Evolutionary conservation across 2,888 invertebrate genomes (phyloP).

Genomic region (Papilio protenor): DNA sequence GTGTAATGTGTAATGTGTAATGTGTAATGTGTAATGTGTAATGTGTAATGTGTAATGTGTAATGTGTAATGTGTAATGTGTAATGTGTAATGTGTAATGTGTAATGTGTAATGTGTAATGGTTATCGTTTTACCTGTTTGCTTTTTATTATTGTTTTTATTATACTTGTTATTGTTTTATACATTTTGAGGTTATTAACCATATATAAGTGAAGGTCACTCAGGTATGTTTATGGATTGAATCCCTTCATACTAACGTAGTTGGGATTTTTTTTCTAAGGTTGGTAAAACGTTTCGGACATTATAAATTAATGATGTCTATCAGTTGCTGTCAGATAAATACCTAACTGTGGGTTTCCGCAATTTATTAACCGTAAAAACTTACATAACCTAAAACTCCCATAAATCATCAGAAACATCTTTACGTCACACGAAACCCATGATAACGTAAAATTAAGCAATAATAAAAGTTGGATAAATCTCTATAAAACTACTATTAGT

Average conservation of each 20-base stretch:
- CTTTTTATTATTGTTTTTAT: too few relatives aligned
- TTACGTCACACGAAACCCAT: conserved; percentile 16
- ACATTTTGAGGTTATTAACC: neutral
- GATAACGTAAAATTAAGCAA: conserved; percentile 32
- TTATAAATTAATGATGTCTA: neutral
- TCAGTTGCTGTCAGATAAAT: neutral
- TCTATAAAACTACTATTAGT: conserved; percentile 30
- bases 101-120: too few relatives aligned
- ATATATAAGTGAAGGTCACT: conserved; percentile 1
- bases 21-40: too few relatives aligned
- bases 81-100: too few relatives aligned
- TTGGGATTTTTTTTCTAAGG: neutral
- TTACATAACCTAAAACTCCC: conserved; percentile 1
- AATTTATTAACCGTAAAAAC: neutral
- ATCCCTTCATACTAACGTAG: neutral
- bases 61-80: too few relatives aligned
- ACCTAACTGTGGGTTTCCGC: neutral
- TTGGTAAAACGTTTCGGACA: neutral
- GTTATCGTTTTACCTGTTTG: neutral
- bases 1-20: too few relatives aligned
- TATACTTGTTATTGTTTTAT: neutral
- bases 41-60: too few relatives aligned
- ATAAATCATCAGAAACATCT: conserved; percentile 16
- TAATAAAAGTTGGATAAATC: conserved; percentile 22
- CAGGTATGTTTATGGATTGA: neutral